A percentile compares a stretch with the other conserved stretches of the same genome.
phyloP scores from a whole-genome alignment of 1,140 invertebrate species.

The Gryon sp. region DNA sequence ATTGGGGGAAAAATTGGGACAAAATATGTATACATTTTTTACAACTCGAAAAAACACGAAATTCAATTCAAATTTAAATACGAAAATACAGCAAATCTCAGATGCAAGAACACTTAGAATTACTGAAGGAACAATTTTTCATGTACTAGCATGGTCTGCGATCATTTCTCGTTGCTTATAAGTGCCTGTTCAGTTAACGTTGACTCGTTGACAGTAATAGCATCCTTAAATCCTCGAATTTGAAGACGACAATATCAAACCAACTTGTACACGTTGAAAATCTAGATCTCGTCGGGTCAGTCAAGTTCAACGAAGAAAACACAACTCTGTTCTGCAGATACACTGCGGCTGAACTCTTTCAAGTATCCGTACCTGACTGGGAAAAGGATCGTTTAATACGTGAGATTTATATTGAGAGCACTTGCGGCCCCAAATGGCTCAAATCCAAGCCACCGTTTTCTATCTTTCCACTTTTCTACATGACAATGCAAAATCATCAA shows the following conservation, averaged over 20 bases:
- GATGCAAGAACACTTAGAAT: too few relatives aligned
- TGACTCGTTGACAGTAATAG: constrained; percentile 46
- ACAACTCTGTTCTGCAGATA: constrained; percentile 41
- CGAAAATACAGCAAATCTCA: too few relatives aligned
- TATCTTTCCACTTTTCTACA: constrained; percentile 5
- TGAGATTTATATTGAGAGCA: constrained; percentile 37
- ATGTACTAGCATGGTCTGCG: too few relatives aligned
- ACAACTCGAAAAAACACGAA: too few relatives aligned
- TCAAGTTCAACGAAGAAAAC: constrained; percentile 29
- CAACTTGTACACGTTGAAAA: too few relatives aligned
- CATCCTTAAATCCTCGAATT: constrained; percentile 27
- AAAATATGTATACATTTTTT: too few relatives aligned
- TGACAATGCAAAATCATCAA: constrained; percentile 26
- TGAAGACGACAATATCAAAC: too few relatives aligned
- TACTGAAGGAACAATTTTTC: too few relatives aligned
- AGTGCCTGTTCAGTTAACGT: constrained; percentile 44
- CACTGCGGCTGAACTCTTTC: constrained; percentile 32
- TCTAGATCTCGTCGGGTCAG: constrained; percentile 19
- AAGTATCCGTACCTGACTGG: constrained; percentile 25
- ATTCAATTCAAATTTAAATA: too few relatives aligned
- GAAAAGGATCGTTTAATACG: constrained; percentile 47
- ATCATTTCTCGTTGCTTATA: constrained; percentile 30
- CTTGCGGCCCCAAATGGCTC: background rate
- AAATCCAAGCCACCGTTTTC: constrained; percentile 10
- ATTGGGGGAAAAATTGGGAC: too few relatives aligned